Conservation (phyloP, 2,888 invertebrate genomes). For the Eudemis profundana region DNA sequence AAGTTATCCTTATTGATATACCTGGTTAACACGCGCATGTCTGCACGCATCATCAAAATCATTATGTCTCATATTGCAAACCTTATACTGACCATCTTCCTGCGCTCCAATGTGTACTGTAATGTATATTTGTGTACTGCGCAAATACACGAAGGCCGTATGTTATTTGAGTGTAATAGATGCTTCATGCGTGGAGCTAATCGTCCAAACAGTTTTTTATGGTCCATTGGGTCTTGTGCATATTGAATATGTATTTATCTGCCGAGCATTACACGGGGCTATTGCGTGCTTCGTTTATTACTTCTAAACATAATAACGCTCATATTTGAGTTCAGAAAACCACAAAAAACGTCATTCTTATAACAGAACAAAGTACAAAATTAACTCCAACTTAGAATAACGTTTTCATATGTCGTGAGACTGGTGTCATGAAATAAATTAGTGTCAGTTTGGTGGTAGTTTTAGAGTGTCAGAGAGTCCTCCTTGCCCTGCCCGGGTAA, state of each 20-base stretch:
- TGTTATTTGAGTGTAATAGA: slow-evolving; percentile 35
- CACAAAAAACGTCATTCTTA: too few relatives aligned
- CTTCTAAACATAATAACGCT: too few relatives aligned
- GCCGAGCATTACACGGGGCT: neutral
- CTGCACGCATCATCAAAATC: slow-evolving; percentile 21
- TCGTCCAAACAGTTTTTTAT: slow-evolving; percentile 31
- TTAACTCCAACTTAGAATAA: too few relatives aligned
- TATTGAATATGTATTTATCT: slow-evolving; percentile 27
- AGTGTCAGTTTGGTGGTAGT: too few relatives aligned
- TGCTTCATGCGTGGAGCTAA: slow-evolving; percentile 31
- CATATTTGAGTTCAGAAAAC: too few relatives aligned
- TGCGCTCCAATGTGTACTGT: neutral
- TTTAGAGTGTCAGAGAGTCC: too few relatives aligned
- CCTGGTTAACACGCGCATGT: neutral
- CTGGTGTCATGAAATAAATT: too few relatives aligned
- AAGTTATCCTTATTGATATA: slow-evolving; percentile 1
- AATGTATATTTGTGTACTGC: slow-evolving; percentile 5
- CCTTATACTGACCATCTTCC: slow-evolving; percentile 13
- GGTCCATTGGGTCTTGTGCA: slow-evolving; percentile 23
- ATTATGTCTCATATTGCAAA: neutral
- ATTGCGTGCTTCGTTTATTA: slow-evolving; percentile 7
- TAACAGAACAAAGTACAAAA: too few relatives aligned
- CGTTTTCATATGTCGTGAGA: too few relatives aligned
- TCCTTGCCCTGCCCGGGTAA: too few relatives aligned
- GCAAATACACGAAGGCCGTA: slow-evolving; percentile 37